Conservation (phyloP, 2,797 vertebrate genomes). For the Sebastes cheni region DNA sequence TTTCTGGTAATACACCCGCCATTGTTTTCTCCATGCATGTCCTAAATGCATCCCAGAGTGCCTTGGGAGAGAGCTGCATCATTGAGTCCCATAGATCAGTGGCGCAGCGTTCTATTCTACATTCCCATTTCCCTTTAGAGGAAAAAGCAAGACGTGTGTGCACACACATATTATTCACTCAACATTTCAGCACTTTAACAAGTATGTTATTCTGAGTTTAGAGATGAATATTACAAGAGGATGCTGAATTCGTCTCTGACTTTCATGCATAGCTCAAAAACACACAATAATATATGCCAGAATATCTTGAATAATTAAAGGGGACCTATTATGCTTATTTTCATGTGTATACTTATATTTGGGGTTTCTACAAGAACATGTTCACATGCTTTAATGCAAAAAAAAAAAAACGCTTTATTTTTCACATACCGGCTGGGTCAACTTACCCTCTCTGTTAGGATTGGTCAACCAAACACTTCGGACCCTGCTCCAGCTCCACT, state of each 20-base stretch:
- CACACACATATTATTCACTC: conserved; percentile 41
- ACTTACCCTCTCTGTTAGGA: background rate
- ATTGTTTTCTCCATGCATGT: conserved; percentile 80
- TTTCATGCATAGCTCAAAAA: background rate
- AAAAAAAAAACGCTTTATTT: background rate
- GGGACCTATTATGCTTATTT: accelerated
- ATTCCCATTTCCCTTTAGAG: conserved; percentile 48
- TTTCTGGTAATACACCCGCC: conserved; percentile 77
- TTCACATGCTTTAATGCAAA: background rate
- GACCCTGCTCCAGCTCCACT: background rate
- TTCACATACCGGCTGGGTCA: no score
- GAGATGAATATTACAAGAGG: background rate
- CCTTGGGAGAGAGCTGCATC: conserved; percentile 73
- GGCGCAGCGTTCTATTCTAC: conserved; percentile 37
- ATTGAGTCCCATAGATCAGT: conserved; percentile 75
- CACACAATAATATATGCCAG: background rate
- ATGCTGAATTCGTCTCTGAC: background rate
- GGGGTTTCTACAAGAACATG: background rate
- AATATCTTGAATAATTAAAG: background rate
- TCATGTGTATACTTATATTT: background rate
- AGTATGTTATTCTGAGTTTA: conserved; percentile 35
- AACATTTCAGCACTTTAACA: conserved; percentile 32
- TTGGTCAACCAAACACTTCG: background rate
- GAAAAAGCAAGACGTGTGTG: conserved; percentile 22
- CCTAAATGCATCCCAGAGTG: conserved; percentile 76